Evolutionary conservation across 64 coral and sea anemone species (phyloP).

Genomic region (Montipora capricornis): DNA sequence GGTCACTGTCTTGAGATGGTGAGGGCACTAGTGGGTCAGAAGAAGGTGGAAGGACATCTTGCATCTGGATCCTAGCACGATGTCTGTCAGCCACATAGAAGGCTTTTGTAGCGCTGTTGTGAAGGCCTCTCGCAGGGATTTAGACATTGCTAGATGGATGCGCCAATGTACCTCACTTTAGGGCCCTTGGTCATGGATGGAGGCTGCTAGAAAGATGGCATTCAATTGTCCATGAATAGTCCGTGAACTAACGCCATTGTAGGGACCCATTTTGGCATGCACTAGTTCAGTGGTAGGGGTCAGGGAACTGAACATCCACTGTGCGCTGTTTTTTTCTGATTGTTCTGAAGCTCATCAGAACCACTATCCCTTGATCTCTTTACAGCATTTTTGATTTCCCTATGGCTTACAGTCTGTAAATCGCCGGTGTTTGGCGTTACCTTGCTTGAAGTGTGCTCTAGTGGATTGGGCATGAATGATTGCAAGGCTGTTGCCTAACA

Average conservation of each 20-base stretch:
- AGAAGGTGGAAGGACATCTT: too few species aligned
- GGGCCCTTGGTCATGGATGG: neutral
- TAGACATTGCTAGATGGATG: too few species aligned
- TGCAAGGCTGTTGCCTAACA: too few species aligned
- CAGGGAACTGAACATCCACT: neutral
- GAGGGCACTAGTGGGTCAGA: too few species aligned
- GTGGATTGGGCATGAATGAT: neutral
- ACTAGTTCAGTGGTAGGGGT: neutral
- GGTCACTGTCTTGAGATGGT: too few species aligned
- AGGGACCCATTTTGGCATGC: neutral
- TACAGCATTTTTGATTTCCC: neutral
- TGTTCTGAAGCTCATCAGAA: neutral
- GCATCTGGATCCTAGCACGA: too few species aligned
- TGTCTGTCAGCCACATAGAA: too few species aligned
- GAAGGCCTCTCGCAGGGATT: too few species aligned
- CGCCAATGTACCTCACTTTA: too few species aligned
- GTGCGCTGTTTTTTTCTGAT: neutral
- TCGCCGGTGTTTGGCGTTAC: neutral
- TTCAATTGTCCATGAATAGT: constrained; percentile 13
- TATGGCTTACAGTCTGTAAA: neutral
- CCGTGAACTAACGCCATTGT: constrained; percentile 5
- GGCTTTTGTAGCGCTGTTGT: too few species aligned
- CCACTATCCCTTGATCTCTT: neutral
- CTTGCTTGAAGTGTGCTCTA: neutral
- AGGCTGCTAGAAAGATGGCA: constrained; percentile 18